These are phyloP conservation scores for Hypanus sabinus DNA, from an alignment of 2,113 vertebrate species.

Conservation along the genomic window DNA sequence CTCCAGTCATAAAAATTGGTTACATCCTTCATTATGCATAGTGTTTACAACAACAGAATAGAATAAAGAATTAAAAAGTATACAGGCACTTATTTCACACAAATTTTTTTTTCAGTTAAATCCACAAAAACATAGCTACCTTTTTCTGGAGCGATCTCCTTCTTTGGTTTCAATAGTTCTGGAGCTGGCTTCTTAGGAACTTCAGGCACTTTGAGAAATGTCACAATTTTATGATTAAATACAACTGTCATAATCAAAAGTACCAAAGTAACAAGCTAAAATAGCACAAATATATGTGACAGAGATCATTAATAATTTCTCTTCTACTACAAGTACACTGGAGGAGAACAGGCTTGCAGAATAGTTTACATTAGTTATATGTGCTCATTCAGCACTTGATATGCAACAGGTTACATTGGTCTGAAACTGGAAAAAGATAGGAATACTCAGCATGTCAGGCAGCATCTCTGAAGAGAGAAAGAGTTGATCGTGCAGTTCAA, in stretches of 20 bases:
- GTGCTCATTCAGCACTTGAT: no score
- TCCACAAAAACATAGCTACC: conserved; percentile 50
- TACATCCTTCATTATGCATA: background rate
- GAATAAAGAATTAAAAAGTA: background rate
- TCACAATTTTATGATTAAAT: background rate
- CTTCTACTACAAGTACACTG: no score
- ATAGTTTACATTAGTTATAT: no score
- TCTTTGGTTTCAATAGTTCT: no score
- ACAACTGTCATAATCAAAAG: background rate
- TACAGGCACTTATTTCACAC: background rate
- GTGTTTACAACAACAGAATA: background rate
- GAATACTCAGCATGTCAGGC: no score
- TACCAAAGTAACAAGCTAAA: background rate
- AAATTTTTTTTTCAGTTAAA: background rate
- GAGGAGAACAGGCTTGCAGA: no score
- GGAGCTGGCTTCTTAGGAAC: conserved; percentile 50
- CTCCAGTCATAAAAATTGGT: background rate
- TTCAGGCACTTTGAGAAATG: conserved; percentile 57
- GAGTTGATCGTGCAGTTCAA: no score
- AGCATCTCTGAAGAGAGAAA: no score
- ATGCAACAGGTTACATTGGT: no score
- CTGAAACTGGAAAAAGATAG: no score
- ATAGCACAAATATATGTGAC: background rate
- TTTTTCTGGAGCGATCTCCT: conserved; percentile 49
- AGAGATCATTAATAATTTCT: background rate